phyloP scores from a whole-genome alignment of 1,140 invertebrate species.

The Acyrthosiphon pisum region DNA sequence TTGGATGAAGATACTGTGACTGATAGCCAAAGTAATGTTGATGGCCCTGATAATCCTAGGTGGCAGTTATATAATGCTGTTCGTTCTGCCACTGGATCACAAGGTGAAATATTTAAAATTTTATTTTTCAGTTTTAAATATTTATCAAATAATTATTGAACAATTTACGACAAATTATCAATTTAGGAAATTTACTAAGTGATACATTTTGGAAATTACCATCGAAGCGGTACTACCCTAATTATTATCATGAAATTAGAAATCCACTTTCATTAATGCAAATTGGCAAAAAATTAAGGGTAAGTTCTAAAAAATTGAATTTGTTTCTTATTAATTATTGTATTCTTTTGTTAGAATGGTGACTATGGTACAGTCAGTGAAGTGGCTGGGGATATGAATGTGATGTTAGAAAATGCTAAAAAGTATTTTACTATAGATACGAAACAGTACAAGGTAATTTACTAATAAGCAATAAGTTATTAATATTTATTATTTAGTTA shows the following conservation, averaged over 20 bases:
- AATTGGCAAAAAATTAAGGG: conserved; percentile 89
- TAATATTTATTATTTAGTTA: not conserved
- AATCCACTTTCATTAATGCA: conserved; percentile 93
- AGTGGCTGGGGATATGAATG: conserved; percentile 92
- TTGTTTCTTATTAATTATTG: not conserved
- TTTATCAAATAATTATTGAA: conserved; percentile 51
- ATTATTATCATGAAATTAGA: conserved; percentile 98
- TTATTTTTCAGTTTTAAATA: not conserved
- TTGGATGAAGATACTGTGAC: conserved; percentile 72
- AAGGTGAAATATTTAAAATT: conserved; percentile 65
- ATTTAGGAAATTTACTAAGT: conserved; percentile 73
- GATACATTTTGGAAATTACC: conserved; percentile 94
- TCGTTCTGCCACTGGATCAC: conserved; percentile 73
- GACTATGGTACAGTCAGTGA: conserved; percentile 87
- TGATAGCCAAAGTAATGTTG: conserved; percentile 70
- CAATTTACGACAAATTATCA: not conserved
- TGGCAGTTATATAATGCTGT: conserved; percentile 84
- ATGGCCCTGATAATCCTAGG: conserved; percentile 75
- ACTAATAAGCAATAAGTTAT: not conserved
- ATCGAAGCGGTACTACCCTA: conserved; percentile 87
- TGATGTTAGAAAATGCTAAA: conserved; percentile 99
- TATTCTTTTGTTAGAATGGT: conserved; percentile 68
- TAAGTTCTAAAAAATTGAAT: conserved; percentile 61
- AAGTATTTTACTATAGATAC: conserved; percentile 91
- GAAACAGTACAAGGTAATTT: conserved; percentile 79